A percentile compares a stretch with the other conserved stretches of the same genome.
These are phyloP conservation scores for Sus cebifrons DNA, from an alignment of 2,797 vertebrate genomes.

Conservation along the genomic window DNA sequence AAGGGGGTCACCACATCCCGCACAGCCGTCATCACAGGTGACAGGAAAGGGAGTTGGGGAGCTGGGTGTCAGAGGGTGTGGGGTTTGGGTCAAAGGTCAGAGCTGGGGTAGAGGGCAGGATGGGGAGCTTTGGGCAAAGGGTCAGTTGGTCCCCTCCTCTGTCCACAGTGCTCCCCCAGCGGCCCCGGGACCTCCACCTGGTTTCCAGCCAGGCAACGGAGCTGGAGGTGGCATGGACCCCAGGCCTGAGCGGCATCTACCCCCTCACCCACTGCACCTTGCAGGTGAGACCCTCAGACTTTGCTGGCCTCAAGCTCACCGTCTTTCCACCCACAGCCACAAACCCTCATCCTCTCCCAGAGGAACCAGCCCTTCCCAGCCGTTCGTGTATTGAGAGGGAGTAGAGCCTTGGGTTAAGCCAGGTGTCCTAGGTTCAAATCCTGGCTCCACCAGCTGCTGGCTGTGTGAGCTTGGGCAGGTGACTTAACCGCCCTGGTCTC, in stretches of 20 bases:
- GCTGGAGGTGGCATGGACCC: conserved; percentile 92
- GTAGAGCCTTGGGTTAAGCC: background rate
- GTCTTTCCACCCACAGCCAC: background rate
- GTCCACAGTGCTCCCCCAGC: conserved; percentile 92
- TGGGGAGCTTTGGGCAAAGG: background rate
- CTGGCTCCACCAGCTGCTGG: background rate
- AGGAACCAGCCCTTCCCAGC: background rate
- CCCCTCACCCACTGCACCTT: conserved; percentile 92
- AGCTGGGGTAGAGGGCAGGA: background rate
- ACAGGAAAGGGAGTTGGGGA: background rate
- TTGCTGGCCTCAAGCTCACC: background rate
- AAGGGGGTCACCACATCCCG: conserved; percentile 95
- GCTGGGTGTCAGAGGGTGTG: background rate
- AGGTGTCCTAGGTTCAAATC: conserved; percentile 7
- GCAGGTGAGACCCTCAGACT: conserved; percentile 90
- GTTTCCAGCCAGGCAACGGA: conserved; percentile 88
- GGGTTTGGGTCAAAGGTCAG: background rate
- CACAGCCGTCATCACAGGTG: conserved; percentile 94
- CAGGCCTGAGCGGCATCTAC: conserved; percentile 93
- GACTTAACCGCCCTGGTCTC: conserved; percentile 1
- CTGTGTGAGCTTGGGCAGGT: background rate
- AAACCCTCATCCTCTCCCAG: background rate
- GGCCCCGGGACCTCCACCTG: conserved; percentile 89
- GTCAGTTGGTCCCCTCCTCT: background rate
- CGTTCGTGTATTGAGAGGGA: background rate